phyloP scores from a whole-genome alignment of 2,888 invertebrate genomes.

The Acronicta psi region DNA sequence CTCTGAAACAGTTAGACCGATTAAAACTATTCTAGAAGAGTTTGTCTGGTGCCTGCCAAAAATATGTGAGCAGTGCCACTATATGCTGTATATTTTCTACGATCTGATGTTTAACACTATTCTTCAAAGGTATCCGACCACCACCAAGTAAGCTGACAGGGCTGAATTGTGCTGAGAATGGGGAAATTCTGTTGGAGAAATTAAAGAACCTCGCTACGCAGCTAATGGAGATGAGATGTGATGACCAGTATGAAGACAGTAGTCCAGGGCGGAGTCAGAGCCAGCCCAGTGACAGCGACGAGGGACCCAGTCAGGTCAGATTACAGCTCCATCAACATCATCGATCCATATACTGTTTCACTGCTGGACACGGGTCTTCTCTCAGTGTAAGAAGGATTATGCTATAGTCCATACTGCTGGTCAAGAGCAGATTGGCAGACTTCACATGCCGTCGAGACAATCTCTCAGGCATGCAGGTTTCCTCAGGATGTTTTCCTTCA shows the following conservation, averaged over 20 bases:
- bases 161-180: slow-evolving; percentile 75
- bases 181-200: slow-evolving; percentile 79
- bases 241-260: slow-evolving; percentile 36
- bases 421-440: too few species aligned
- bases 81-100: neutral
- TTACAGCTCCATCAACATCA: too few species aligned
- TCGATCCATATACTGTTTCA: too few species aligned
- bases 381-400: too few species aligned
- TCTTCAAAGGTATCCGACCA: slow-evolving; percentile 69
- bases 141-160: slow-evolving; percentile 79
- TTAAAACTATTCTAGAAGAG: too few species aligned
- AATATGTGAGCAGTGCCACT: slow-evolving; percentile 5
- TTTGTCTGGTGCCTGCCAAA: slow-evolving; percentile 10
- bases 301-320: slow-evolving; percentile 71
- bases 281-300: slow-evolving; percentile 60
- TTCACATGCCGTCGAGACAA: too few species aligned
- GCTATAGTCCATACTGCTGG: too few species aligned
- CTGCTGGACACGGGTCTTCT: too few species aligned
- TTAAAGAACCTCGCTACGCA: slow-evolving; percentile 78
- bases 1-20: too few species aligned
- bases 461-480: too few species aligned
- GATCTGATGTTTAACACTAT: too few species aligned
- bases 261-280: slow-evolving; percentile 60
- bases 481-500: too few species aligned
- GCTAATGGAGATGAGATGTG: slow-evolving; percentile 65